phyloP scores from a whole-genome alignment of 2,888 invertebrate species.

The Scrobipalpa atriplicella region DNA sequence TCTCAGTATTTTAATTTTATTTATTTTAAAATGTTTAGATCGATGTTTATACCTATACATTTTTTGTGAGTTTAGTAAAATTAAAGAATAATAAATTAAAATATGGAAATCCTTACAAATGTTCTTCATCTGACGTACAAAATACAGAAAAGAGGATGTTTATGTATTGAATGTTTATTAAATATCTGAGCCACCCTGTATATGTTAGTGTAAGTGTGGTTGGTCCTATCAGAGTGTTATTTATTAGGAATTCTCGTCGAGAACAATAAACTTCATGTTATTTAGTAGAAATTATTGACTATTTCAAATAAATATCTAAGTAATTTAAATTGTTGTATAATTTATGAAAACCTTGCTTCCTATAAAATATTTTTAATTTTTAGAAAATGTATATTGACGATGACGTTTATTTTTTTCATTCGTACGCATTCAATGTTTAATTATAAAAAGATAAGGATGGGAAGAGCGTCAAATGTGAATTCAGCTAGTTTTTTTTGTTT shows the following conservation, averaged over 20 bases:
- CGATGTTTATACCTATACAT: too few species aligned
- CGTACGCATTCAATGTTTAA: too few species aligned
- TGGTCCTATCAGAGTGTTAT: constrained; percentile 52
- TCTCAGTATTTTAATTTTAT: too few species aligned
- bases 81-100: too few species aligned
- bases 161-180: not conserved
- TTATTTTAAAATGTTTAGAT: too few species aligned
- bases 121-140: not conserved
- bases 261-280: constrained; percentile 49
- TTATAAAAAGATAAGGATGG: too few species aligned
- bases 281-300: constrained; percentile 57
- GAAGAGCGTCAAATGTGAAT: too few species aligned
- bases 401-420: too few species aligned
- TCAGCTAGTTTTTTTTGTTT: too few species aligned
- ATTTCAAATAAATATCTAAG: constrained; percentile 53
- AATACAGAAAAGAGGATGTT: not conserved
- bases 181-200: not conserved
- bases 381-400: too few species aligned
- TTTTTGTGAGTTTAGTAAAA: too few species aligned
- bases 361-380: too few species aligned
- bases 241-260: constrained; percentile 47
- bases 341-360: not conserved
- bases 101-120: not conserved
- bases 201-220: constrained; percentile 40
- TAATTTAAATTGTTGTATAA: constrained; percentile 25